Evolutionary conservation across 2,888 invertebrate species (phyloP).

Genomic region (Zygogramma bicolorata): DNA sequence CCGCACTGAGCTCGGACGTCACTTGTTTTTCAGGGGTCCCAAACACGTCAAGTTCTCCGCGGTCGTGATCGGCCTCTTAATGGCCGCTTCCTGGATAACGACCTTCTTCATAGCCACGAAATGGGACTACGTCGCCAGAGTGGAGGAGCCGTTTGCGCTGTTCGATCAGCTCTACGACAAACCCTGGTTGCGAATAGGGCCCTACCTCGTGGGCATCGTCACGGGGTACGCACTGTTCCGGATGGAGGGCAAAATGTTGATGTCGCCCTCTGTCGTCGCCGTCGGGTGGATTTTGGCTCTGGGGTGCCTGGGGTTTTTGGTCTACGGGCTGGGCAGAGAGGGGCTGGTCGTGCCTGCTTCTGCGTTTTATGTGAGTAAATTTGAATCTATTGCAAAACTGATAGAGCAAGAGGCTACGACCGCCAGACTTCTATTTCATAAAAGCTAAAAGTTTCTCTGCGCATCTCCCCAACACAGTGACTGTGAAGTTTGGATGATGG

Average conservation of each 20-base stretch:
- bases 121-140: constrained; percentile 79
- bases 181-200: constrained; percentile 85
- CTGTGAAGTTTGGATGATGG: too few species aligned
- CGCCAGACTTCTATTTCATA: too few species aligned
- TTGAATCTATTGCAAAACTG: too few species aligned
- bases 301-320: constrained; percentile 72
- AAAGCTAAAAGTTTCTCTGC: too few species aligned
- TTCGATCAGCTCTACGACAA: constrained; percentile 88
- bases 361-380: constrained; percentile 80
- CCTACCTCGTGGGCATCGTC: constrained; percentile 83
- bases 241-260: constrained; percentile 74
- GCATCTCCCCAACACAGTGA: too few species aligned
- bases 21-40: constrained; percentile 56
- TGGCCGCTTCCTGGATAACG: constrained; percentile 81
- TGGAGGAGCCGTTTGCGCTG: constrained; percentile 85
- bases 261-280: constrained; percentile 71
- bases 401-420: too few species aligned
- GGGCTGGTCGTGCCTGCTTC: constrained; percentile 75
- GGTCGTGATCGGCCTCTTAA: constrained; percentile 70
- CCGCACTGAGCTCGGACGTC: too few species aligned
- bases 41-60: constrained; percentile 77
- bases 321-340: constrained; percentile 78
- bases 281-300: constrained; percentile 74
- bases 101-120: constrained; percentile 81
- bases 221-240: constrained; percentile 80